A percentile compares a stretch with the other conserved stretches of the same genome.
These are phyloP conservation scores for Oligia fasciuncula DNA, from an alignment of 2,888 invertebrate genomes.

Conservation along the genomic window DNA sequence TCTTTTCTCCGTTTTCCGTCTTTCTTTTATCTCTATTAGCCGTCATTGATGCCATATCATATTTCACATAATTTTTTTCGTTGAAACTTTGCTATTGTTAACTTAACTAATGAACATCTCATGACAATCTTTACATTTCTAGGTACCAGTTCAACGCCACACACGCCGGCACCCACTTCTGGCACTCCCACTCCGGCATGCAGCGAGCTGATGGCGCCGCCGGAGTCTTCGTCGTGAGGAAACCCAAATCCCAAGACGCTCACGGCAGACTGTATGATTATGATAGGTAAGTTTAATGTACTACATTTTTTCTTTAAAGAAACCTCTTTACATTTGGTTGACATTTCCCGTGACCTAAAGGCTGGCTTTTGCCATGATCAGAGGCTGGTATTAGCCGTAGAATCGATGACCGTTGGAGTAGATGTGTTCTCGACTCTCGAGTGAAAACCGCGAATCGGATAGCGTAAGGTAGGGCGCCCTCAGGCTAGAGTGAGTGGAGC, in stretches of 20 bases:
- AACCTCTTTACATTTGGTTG: background rate
- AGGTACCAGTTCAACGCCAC: slow-evolving; percentile 93
- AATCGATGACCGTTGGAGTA: background rate
- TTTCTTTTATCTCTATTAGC: background rate
- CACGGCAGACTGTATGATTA: slow-evolving; percentile 93
- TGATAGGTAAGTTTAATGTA: slow-evolving; percentile 88
- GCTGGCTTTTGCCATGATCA: too few species aligned
- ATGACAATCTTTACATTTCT: slow-evolving; percentile 3
- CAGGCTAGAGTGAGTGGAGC: background rate
- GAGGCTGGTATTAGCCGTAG: background rate
- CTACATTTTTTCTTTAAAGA: background rate
- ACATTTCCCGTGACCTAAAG: background rate
- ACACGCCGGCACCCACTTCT: slow-evolving; percentile 95
- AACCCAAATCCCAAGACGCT: slow-evolving; percentile 91
- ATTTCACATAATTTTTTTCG: background rate
- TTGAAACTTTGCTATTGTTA: background rate
- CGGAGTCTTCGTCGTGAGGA: slow-evolving; percentile 94
- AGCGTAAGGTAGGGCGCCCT: background rate
- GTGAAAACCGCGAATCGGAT: background rate
- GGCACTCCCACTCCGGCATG: slow-evolving; percentile 93
- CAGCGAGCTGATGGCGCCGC: slow-evolving; percentile 96
- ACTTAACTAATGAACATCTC: background rate
- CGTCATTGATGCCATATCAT: background rate
- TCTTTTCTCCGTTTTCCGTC: background rate
- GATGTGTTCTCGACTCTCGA: background rate